Conservation (phyloP, 2,888 invertebrate genomes). For the Ctenicera cuprea region DNA sequence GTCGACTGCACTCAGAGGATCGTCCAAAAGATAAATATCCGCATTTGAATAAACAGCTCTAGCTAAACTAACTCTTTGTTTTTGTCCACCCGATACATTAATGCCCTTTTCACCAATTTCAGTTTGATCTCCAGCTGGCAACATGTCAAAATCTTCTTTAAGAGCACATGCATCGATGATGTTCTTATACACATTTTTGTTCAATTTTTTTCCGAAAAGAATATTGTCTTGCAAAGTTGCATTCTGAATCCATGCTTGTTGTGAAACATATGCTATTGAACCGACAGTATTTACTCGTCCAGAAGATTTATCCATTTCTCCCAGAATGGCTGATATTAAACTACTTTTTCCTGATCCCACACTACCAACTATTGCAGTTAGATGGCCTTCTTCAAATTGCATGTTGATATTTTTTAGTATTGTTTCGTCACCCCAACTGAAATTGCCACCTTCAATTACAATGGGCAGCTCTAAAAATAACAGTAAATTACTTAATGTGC, state of each 20-base stretch:
- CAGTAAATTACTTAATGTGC: no score
- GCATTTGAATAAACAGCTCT: conserved; percentile 93
- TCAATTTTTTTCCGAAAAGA: conserved; percentile 86
- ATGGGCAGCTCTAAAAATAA: conserved; percentile 83
- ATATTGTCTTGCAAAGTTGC: conserved; percentile 95
- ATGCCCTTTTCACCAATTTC: conserved; percentile 98
- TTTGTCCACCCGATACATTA: conserved; percentile 91
- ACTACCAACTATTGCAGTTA: conserved; percentile 91
- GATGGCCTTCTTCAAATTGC: conserved; percentile 78
- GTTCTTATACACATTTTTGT: conserved; percentile 83
- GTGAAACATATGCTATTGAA: conserved; percentile 89
- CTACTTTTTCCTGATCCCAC: conserved; percentile 95
- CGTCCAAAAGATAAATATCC: conserved; percentile 95
- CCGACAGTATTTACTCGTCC: conserved; percentile 86
- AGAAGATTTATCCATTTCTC: conserved; percentile 92
- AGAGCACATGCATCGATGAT: conserved; percentile 94
- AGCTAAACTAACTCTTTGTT: conserved; percentile 93
- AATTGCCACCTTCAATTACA: conserved; percentile 90
- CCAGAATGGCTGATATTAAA: conserved; percentile 88
- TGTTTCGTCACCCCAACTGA: conserved; percentile 89
- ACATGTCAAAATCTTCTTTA: conserved; percentile 91
- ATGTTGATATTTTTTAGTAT: conserved; percentile 86
- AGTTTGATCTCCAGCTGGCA: conserved; percentile 96
- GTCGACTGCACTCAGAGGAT: conserved; percentile 97
- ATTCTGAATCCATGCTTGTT: conserved; percentile 99